Conservation (phyloP, 2,888 invertebrate species). For the Synanthedon vespiformis region DNA sequence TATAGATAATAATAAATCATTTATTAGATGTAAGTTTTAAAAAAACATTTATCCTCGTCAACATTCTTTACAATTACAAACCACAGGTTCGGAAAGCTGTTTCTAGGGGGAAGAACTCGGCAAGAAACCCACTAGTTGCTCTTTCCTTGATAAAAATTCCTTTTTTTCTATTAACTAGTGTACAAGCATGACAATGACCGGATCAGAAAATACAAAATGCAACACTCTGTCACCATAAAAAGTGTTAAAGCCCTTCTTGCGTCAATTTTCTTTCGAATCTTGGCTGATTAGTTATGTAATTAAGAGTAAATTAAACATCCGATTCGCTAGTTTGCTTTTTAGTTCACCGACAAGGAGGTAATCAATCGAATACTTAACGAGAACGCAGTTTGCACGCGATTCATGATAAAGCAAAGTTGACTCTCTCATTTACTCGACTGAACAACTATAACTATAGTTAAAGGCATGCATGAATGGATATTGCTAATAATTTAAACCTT, state of each 20-base stretch:
- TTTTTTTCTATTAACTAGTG: no score
- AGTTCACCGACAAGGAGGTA: neutral
- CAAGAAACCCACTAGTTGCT: no score
- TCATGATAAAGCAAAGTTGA: neutral
- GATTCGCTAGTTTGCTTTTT: neutral
- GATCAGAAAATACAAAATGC: no score
- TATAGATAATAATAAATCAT: no score
- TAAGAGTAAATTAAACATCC: neutral
- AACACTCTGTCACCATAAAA: no score
- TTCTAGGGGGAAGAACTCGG: no score
- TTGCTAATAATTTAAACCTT: neutral
- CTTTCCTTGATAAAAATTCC: no score
- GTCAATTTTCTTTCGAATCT: neutral
- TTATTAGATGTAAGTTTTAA: no score
- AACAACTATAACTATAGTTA: neutral
- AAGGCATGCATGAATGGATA: neutral
- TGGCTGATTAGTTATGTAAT: neutral
- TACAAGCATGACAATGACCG: no score
- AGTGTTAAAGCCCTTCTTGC: neutral
- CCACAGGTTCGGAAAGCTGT: no score
- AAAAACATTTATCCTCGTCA: no score
- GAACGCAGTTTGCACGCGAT: neutral
- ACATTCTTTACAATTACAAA: no score
- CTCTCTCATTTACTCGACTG: neutral
- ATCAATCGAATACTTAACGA: neutral